A percentile compares a stretch with the other conserved stretches of the same genome.
Evolutionary conservation across 2,797 vertebrate genomes (phyloP).

Genomic region (Synaphobranchus kaupii): DNA sequence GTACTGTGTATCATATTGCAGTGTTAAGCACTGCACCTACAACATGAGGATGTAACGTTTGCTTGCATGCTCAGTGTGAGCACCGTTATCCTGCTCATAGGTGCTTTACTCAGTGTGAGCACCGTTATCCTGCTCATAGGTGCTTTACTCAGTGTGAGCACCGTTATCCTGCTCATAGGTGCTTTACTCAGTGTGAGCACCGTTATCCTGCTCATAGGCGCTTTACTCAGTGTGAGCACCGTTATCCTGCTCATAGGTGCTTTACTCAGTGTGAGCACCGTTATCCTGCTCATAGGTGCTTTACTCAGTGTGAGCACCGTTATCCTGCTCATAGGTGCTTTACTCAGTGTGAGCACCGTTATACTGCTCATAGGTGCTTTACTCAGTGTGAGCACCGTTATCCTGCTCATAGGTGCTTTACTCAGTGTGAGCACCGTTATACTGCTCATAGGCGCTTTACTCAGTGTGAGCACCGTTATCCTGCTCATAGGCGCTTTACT

Average conservation of each 20-base stretch:
- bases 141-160: neutral
- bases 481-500: neutral
- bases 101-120: neutral
- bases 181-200: neutral
- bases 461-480: too few species aligned
- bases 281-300: neutral
- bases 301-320: too few species aligned
- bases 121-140: too few species aligned
- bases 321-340: too few species aligned
- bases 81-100: neutral
- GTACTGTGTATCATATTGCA: neutral
- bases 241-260: too few species aligned
- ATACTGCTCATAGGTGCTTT: neutral
- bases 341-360: neutral
- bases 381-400: too few species aligned
- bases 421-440: neutral
- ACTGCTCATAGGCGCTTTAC: neutral
- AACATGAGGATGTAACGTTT: neutral
- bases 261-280: neutral
- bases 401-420: too few species aligned
- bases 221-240: too few species aligned
- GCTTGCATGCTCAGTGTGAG: too few species aligned
- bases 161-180: too few species aligned
- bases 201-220: neutral
- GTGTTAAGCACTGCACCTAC: neutral